phyloP scores from a whole-genome alignment of 2,797 vertebrate genomes.

The Mormyrops boulengeri region DNA sequence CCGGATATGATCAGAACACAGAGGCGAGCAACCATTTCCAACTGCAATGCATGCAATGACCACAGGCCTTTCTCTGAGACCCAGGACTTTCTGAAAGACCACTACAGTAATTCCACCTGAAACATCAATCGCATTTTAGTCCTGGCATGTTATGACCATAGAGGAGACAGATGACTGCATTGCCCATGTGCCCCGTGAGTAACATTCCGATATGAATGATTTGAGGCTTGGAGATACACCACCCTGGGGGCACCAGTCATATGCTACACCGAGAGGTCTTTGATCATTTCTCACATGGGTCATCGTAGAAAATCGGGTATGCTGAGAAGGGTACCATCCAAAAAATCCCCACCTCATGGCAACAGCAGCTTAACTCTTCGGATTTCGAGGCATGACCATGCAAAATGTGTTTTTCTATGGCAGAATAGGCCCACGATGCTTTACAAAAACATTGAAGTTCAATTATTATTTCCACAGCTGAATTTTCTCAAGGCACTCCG shows the following conservation, averaged over 20 bases:
- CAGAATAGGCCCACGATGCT: neutral
- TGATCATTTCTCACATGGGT: neutral
- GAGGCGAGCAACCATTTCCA: neutral
- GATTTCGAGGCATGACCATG: neutral
- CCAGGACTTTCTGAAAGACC: neutral
- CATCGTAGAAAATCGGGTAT: neutral
- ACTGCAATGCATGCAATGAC: neutral
- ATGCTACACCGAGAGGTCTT: neutral
- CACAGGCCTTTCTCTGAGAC: neutral
- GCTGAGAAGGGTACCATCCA: neutral
- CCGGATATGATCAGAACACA: conserved; percentile 6
- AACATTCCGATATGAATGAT: neutral
- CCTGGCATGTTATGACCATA: neutral
- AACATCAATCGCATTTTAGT: neutral
- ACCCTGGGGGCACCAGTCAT: neutral
- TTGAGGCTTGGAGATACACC: neutral
- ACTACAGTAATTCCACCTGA: neutral
- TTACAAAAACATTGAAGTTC: neutral
- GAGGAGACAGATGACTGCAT: neutral
- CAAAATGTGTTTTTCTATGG: neutral
- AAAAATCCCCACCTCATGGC: neutral
- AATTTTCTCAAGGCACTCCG: neutral
- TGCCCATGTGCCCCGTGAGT: neutral
- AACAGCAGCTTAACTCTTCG: neutral
- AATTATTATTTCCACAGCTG: neutral